Base-by-base conservation (phyloP, 2,888 invertebrate genomes). In the Tigriopus californicus region DNA sequence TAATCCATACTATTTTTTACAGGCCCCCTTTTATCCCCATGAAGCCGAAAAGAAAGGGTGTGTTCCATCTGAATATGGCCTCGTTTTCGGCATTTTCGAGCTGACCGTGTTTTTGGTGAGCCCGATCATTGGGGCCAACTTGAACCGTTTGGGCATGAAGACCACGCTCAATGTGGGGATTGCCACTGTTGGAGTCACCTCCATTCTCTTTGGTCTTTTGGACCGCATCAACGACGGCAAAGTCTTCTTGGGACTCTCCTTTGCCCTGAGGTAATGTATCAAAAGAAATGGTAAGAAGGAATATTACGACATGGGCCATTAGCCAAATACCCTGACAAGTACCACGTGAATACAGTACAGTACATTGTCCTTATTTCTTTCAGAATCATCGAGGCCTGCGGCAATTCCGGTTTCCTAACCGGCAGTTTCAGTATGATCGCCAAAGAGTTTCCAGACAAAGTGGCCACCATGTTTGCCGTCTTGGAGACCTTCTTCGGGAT, bases 381-480 rank as follows among this genome's bases (percentile, higher is more conserved):
- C 64, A 76, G 89, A 57, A 83, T 86, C 61, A 72, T 87, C 47
- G 85, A 88, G 69, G 88, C 88, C 0, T 75, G 87, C 73, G 89
- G 89, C 18, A 86, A 86, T 67, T 85, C 87, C 0, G 86, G 87
- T 12, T 85, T 86, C 70, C 75, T 87, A 42, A 87, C 87, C 0
- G 86, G 88, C 0, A 83, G 84, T 64, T 89, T 88, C 69, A 84
- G 87, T 1, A 85, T 89, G 65, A 84, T 86, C 63, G 87, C 88
- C 49, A 82, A 82, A 69, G 86, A 87, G 72, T 90, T 90, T 72
- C 86, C 88, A 0, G 77, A 88, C 63, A 83, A 83, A 67, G 81
- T 88, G 0, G 85, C 85, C 0, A 83, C 82, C 6, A 86, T 86
- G 66, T 89, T 89, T 74, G 85, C 84, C 2, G 20, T 49, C 15